Percentiles rank a stretch among this genome's conserved stretches.
These are phyloP conservation scores for Tetanocera ferruginea DNA, from an alignment of 2,888 invertebrate genomes.

Conservation along the genomic window DNA sequence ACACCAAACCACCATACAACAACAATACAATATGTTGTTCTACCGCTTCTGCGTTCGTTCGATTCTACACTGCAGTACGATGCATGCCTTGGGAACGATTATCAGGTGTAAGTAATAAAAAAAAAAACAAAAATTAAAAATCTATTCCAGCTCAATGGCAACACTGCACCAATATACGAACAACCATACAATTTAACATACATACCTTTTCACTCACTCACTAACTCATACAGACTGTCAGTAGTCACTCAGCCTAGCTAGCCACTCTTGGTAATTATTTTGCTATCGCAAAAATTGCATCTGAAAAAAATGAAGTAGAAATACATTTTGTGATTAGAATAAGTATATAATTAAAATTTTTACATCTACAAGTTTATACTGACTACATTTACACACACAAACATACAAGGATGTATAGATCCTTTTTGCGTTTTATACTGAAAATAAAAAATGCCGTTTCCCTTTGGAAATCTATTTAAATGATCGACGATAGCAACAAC, in stretches of 20 bases:
- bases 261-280: neutral
- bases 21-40: neutral
- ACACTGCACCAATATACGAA: neutral
- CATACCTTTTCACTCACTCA: neutral
- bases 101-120: slow-evolving; percentile 88
- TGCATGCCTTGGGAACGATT: slow-evolving; percentile 91
- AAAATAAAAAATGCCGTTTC: neutral
- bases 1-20: slow-evolving; percentile 13
- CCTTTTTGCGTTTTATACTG: neutral
- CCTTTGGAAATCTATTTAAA: no score
- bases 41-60: neutral
- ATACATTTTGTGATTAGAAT: no score
- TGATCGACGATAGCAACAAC: no score
- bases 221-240: neutral
- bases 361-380: neutral
- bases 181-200: neutral
- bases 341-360: neutral
- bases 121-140: neutral
- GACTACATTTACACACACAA: slow-evolving; percentile 10
- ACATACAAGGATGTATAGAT: neutral
- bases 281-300: neutral
- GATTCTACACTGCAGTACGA: slow-evolving; percentile 74
- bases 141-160: neutral
- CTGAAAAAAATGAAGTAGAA: neutral
- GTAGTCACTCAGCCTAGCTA: neutral